Evolutionary conservation across 2,888 invertebrate genomes (phyloP).

Genomic region (Andrena hattorfiana): DNA sequence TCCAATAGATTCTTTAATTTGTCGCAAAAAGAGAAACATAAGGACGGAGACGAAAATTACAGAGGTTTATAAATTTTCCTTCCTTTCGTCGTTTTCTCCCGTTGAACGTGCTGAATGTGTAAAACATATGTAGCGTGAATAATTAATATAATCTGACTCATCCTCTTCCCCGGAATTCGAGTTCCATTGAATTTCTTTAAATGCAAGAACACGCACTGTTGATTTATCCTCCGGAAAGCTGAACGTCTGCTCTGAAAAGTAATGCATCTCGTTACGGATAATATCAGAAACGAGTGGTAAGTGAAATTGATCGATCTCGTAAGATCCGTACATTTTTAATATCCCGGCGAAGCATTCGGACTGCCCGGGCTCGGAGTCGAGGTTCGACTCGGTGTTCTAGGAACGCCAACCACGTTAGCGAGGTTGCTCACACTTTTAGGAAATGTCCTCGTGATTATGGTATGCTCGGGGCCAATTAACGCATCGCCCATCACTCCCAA

Average conservation of each 20-base stretch:
- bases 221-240: slow-evolving; percentile 6
- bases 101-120: not conserved
- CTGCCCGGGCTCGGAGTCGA: slow-evolving; percentile 76
- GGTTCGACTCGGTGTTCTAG: slow-evolving; percentile 72
- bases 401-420: slow-evolving; percentile 79
- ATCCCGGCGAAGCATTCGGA: slow-evolving; percentile 77
- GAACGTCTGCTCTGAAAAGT: slow-evolving; percentile 6
- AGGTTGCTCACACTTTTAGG: slow-evolving; percentile 78
- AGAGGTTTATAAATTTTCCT: slow-evolving; percentile 1
- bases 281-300: slow-evolving; percentile 4
- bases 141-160: not conserved
- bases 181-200: not conserved
- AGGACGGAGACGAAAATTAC: slow-evolving; percentile 22
- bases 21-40: not conserved
- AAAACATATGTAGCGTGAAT: slow-evolving; percentile 9
- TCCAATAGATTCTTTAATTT: not conserved
- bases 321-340: slow-evolving; percentile 57
- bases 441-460: slow-evolving; percentile 79
- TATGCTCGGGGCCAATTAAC: slow-evolving; percentile 89
- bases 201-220: not conserved
- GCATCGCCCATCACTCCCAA: slow-evolving; percentile 91
- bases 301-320: slow-evolving; percentile 6
- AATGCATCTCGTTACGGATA: slow-evolving; percentile 7
- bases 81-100: not conserved
- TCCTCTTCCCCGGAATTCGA: not conserved